phyloP scores from a whole-genome alignment of 1,140 invertebrate genomes.

The Hyphantria cunea region DNA sequence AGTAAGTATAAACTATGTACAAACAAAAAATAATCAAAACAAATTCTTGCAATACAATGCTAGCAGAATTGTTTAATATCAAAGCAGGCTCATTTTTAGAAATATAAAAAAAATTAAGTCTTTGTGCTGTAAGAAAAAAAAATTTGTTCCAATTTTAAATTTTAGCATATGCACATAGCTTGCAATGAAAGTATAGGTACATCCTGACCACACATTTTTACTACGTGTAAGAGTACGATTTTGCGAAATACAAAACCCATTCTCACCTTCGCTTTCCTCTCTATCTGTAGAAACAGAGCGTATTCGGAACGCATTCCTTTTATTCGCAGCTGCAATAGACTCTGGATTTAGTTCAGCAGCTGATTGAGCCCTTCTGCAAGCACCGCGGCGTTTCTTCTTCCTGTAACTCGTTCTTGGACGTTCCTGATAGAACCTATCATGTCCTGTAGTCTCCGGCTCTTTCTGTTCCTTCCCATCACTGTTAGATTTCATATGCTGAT shows the following conservation, averaged over 20 bases:
- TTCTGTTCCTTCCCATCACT: conserved; percentile 84
- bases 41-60: no score
- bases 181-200: no score
- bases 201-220: no score
- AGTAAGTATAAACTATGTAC: conserved; percentile 18
- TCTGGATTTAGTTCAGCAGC: conserved; percentile 87
- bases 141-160: no score
- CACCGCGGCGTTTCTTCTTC: conserved; percentile 81
- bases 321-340: conserved; percentile 84
- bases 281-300: conserved; percentile 82
- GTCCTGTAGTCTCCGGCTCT: conserved; percentile 86
- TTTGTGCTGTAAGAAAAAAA: no score
- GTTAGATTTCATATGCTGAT: conserved; percentile 86
- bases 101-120: no score
- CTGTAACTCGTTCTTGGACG: conserved; percentile 82
- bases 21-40: background rate
- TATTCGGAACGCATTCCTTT: conserved; percentile 81
- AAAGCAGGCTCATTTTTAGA: no score
- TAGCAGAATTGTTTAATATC: no score
- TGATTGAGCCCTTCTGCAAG: conserved; percentile 86
- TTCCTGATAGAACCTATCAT: conserved; percentile 89
- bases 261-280: conserved; percentile 78
- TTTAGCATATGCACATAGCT: no score
- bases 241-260: no score
- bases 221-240: no score